These are phyloP conservation scores for Bellardia bayeri DNA, from an alignment of 2,888 invertebrate genomes.

Conservation along the genomic window DNA sequence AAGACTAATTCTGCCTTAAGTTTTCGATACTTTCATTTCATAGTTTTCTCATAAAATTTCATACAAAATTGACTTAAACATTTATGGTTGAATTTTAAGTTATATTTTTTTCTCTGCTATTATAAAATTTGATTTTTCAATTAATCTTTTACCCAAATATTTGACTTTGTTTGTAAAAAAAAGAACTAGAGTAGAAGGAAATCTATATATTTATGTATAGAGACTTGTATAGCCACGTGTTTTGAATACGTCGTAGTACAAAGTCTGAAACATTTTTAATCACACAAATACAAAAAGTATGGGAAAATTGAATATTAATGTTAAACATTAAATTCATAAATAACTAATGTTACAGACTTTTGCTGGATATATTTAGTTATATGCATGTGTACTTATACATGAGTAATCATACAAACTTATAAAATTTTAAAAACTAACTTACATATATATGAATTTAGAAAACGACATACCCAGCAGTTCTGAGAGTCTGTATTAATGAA, in stretches of 20 bases:
- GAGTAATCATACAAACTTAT: background rate
- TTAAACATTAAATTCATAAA: conserved; percentile 50
- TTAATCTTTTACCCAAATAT: background rate
- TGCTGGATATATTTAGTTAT: background rate
- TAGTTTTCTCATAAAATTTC: background rate
- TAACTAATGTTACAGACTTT: conserved; percentile 48
- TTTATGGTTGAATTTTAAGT: background rate
- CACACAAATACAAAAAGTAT: conserved; percentile 4
- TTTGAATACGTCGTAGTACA: background rate
- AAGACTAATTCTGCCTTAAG: too few relatives aligned
- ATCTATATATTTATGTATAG: background rate
- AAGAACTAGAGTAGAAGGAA: background rate
- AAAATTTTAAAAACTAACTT: background rate
- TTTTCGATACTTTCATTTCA: background rate
- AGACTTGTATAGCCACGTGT: conserved; percentile 4
- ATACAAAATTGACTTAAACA: conserved; percentile 1
- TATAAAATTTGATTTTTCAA: background rate
- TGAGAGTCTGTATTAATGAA: too few relatives aligned
- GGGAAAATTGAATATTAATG: conserved; percentile 49
- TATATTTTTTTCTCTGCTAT: background rate
- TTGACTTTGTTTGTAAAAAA: background rate
- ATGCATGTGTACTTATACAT: background rate
- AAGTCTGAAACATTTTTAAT: background rate
- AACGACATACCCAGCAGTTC: too few relatives aligned
- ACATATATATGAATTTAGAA: too few relatives aligned